A percentile compares a stretch with the other conserved stretches of the same genome.
Conservation (phyloP, 2,888 invertebrate species). For the Drosophila putrida region DNA sequence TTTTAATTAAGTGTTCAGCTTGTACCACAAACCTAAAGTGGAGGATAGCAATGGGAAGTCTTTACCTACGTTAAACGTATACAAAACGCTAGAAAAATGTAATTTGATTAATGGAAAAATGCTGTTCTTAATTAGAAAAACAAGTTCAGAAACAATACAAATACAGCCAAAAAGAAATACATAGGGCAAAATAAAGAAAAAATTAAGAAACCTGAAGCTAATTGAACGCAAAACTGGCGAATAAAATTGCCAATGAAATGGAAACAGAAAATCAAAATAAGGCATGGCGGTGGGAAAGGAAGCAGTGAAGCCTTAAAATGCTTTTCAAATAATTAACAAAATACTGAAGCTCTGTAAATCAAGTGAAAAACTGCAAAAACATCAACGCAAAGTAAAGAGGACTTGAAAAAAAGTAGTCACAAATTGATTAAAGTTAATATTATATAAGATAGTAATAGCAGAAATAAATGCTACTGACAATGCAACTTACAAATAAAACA, state of each 20-base stretch:
- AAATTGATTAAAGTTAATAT: not conserved
- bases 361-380: constrained; percentile 65
- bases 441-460: not conserved
- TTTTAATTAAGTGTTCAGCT: constrained; percentile 74
- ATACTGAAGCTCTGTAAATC: constrained; percentile 68
- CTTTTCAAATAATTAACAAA: constrained; percentile 71
- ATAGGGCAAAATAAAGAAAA: constrained; percentile 49
- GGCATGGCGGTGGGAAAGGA: constrained; percentile 18
- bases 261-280: constrained; percentile 19
- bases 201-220: constrained; percentile 53
- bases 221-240: constrained; percentile 63
- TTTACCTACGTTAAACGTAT: constrained; percentile 34
- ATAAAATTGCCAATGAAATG: constrained; percentile 57
- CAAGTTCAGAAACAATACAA: constrained; percentile 43
- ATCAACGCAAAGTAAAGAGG: constrained; percentile 7
- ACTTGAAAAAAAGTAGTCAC: constrained; percentile 18
- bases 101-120: constrained; percentile 82
- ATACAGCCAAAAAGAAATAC: constrained; percentile 35
- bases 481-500: not conserved
- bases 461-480: constrained; percentile 3
- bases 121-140: constrained; percentile 77
- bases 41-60: constrained; percentile 33
- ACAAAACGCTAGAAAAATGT: constrained; percentile 43
- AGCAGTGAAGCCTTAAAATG: constrained; percentile 47
- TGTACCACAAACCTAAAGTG: constrained; percentile 22